Evolutionary conservation across 2,797 vertebrate genomes (phyloP), one percentile per base, ranked within the genome.

Genomic region (Falco novaeseelandiae): DNA sequence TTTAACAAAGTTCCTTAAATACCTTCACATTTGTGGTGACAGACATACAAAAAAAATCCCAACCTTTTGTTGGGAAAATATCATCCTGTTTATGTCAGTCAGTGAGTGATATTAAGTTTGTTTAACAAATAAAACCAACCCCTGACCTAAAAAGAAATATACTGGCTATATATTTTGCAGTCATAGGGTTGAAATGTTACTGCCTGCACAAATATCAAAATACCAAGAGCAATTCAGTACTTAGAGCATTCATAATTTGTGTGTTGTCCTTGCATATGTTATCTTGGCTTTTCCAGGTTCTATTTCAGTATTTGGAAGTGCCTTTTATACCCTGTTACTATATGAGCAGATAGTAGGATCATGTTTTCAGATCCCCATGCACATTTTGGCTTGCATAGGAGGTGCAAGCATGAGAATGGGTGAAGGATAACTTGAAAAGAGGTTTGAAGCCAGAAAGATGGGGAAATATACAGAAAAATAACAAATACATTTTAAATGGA

Each of bases 11-110:
- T 51, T 82, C 90, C 15, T 90, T 57, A 62, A 83, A 14, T 51
- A 57, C 32, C 21, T 65, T 83, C 20, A 10, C 2, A 6, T 57
- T 71, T 80, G 4, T 44, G 7, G 59, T 81, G 48, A 36, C 30
- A 79, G 29, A 9, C 7, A 7, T 13, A 29, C 7, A 48, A 19
- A 19, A 80, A 71, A 6, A 0, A 3, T 8, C 5, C 5, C 19
- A 82, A 0, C 4, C 2, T 1, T 27, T 49, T 61, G 2, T 2
- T 59, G 32, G 19, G 30, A 70, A 86, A 72, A 38, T 81, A 25
- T 2, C 3, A 23, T 83, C 8, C 26, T 52, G 10, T 32, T 84
- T 8, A 21, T 84, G 82, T 86, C 17, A 34, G 6, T 55, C 46
- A 70, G 15, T 51, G 22, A 36, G 9, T 46, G 34, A 29, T 48